Percentiles rank a stretch among this genome's conserved stretches.
phyloP scores from a whole-genome alignment of 2,113 vertebrate species.

The Tragelaphus scriptus region DNA sequence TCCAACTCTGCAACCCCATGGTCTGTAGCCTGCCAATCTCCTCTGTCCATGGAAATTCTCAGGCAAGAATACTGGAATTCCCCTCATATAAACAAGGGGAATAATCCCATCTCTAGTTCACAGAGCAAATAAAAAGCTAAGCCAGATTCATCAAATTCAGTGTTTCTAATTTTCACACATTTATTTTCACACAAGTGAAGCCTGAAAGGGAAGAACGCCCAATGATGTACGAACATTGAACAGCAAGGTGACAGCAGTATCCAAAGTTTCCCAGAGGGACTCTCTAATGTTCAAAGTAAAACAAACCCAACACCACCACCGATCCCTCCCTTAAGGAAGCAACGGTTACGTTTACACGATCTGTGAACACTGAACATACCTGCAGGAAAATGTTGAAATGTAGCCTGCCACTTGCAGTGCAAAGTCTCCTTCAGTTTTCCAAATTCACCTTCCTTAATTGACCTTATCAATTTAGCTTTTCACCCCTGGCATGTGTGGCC shows the following conservation, averaged over 20 bases:
- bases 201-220: neutral
- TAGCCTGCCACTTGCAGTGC: neutral
- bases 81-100: neutral
- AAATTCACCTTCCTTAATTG: neutral
- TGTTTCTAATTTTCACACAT: neutral
- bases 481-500: neutral
- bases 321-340: neutral
- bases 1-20: neutral
- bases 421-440: neutral
- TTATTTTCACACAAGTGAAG: neutral
- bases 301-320: neutral
- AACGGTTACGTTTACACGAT: neutral
- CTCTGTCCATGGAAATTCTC: neutral
- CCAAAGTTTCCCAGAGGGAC: neutral
- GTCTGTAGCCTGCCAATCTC: neutral
- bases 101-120: neutral
- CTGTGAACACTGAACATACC: neutral
- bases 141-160: neutral
- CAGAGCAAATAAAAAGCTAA: neutral
- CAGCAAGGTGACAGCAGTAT: neutral
- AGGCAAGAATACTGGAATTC: neutral
- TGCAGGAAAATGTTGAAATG: neutral
- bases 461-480: neutral
- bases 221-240: neutral
- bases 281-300: neutral